phyloP scores from a whole-genome alignment of 2,113 vertebrate species.

The Chaenogobius annularis region DNA sequence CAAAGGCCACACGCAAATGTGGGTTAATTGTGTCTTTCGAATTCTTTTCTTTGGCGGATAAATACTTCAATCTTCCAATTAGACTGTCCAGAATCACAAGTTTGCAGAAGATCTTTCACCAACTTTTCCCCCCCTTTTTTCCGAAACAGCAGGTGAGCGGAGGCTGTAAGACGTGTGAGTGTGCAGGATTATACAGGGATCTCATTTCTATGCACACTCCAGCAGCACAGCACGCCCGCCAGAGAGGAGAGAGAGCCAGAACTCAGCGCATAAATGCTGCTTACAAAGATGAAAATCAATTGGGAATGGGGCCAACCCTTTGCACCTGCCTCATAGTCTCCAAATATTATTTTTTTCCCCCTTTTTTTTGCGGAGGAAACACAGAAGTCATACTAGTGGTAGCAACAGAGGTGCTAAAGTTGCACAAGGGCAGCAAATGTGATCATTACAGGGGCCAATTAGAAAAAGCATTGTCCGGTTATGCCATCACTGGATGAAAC shows the following conservation, averaged over 20 bases:
- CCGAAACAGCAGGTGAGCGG: constrained; percentile 11
- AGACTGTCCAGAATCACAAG: constrained; percentile 28
- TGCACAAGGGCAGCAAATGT: background rate
- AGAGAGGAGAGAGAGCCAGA: constrained; percentile 27
- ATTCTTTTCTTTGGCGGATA: constrained; percentile 28
- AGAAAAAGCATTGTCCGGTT: background rate
- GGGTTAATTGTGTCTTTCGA: constrained; percentile 55
- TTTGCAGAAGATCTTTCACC: constrained; percentile 10
- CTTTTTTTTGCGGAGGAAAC: constrained; percentile 9
- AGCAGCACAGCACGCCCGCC: constrained; percentile 29
- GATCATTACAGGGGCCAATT: background rate
- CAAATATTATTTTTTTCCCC: constrained; percentile 26
- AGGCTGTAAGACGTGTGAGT: constrained; percentile 30
- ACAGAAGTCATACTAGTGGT: constrained; percentile 8
- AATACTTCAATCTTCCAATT: constrained; percentile 34
- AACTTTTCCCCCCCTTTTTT: constrained; percentile 15
- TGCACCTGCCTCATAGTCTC: constrained; percentile 39
- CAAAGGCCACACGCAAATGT: constrained; percentile 34
- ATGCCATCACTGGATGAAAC: background rate
- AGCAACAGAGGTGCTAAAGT: background rate
- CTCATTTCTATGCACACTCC: constrained; percentile 52
- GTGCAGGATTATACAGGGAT: constrained; percentile 45
- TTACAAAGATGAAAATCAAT: constrained; percentile 50
- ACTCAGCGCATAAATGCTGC: constrained; percentile 39
- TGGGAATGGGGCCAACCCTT: constrained; percentile 40